Base-by-base conservation (phyloP, 2,888 invertebrate species). In the Euphydryas editha region DNA sequence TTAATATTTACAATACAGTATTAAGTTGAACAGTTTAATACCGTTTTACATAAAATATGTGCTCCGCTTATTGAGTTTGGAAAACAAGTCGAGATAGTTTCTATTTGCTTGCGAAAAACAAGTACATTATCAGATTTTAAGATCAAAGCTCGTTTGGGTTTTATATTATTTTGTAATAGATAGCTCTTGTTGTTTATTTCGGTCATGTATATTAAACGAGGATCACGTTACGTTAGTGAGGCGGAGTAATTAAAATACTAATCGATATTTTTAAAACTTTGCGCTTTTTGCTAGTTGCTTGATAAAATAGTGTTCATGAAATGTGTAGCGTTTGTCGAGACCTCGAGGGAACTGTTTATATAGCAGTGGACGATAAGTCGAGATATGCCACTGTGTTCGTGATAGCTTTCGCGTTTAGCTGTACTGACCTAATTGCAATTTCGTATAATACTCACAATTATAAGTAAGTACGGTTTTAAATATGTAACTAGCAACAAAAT, bases 101-200 rank as follows among this genome's bases (percentile, higher is more conserved):
- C 65, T 61, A 65, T 68, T 60, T 58, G 54, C 21, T 62, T 65
- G 36, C 59, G 63, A 67, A 69, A 73, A 74, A 74, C 71, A 70
- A 69, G 59, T 62, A 64, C 68, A 71, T 68, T 67, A 69, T 64
- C 64, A 58, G 21, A 49, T 30, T 63, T 39, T 62, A 51, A 51
- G 37, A 69, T 64, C 63, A 59, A 55, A 56, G 61, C 60, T 58
- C 42, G 60, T 60, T 61, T 67, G 44, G 55, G 30, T 59, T 67
- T 61, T 24, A 17, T 20, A 49, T 56, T 49, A 56, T 54, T 47
- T 58, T 37, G 24, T 51, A 54, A 30, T 24, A 17, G 46, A 46
- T 42, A 8, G 15, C 47, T 44, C 42, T 61, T 17, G 30, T 62
- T 36, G 46, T 59, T 59, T 39, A 36, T 58, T 21, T 65, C 17